Evolutionary conservation across 2,797 vertebrate genomes (phyloP), one percentile per base, ranked within the genome.

Genomic region (Salarias fasciatus): DNA sequence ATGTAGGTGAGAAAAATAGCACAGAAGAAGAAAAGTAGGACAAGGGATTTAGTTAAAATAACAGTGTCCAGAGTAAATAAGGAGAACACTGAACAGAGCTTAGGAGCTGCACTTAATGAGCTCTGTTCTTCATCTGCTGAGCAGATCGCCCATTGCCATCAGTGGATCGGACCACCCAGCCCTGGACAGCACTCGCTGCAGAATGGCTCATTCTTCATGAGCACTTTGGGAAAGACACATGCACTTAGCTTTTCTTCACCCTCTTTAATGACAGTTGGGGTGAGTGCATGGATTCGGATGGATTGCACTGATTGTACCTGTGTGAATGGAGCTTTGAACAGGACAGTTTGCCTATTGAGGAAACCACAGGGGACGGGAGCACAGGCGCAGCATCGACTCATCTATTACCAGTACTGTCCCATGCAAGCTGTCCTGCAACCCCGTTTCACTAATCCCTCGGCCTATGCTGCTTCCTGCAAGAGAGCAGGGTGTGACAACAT

Each of bases 41-140:
- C 61, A 46, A 52, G 75, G 71, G 82, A 68, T 81, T 87, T 75
- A 69, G 56, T 74, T 47, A 65, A 85, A 86, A 91, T 91, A 90
- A 90, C 82, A 54, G 42, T 61, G 62, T 71, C 77, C 45, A 82
- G 90, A 86, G 68, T 77, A 53, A 81, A 80, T 86, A 86, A 86
- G 52, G 52, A 82, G 88, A 91, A 92, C 85, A 88, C 53, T 57
- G 77, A 81, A 33, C 74, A 79, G 75, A 70, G 69, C 76, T 70
- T 13, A 72, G 66, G 61, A 67, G 73, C 68, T 69, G 71, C 57
- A 61, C 79, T 80, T 79, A 86, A 79, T 76, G 75, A 70, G 67
- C 72, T 63, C 65, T 8, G 42, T 38, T 11, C 63, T 61, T 49
- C 53, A 59, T 77, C 53, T 18, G 28, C 53, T 58, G 51, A 61